Conservation (phyloP, 2,797 vertebrate species). For the Triplophysa bombifrons region DNA sequence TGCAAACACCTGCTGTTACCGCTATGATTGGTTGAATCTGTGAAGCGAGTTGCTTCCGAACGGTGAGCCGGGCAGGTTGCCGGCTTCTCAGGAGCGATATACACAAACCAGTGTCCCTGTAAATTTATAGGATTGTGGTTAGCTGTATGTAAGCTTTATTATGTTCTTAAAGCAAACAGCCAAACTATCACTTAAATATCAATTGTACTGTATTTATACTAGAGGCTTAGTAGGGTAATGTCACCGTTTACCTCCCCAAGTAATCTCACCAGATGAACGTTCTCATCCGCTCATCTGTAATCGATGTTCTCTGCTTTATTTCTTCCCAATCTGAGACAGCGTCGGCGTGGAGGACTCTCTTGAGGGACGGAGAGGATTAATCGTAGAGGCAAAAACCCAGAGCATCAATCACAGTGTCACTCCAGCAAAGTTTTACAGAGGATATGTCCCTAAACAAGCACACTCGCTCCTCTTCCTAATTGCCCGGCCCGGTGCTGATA, state of each 20-base stretch:
- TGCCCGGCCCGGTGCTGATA: slow-evolving; percentile 68
- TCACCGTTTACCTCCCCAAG: slow-evolving; percentile 2
- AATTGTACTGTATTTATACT: background rate
- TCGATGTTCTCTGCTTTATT: slow-evolving; percentile 33
- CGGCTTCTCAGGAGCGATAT: slow-evolving; percentile 51
- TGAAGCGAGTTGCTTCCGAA: slow-evolving; percentile 61
- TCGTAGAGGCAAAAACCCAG: slow-evolving; percentile 61
- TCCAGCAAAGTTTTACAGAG: slow-evolving; percentile 66
- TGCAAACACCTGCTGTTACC: slow-evolving; percentile 78
- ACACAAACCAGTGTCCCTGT: slow-evolving; percentile 46
- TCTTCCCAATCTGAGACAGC: slow-evolving; percentile 14
- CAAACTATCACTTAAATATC: background rate
- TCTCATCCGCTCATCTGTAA: slow-evolving; percentile 27
- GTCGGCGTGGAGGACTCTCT: slow-evolving; percentile 31
- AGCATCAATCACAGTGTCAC: slow-evolving; percentile 67
- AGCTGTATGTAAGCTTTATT: background rate
- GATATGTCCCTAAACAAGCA: slow-evolving; percentile 69
- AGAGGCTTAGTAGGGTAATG: background rate
- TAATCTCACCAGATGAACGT: slow-evolving; percentile 10
- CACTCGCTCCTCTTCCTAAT: slow-evolving; percentile 69
- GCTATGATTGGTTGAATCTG: slow-evolving; percentile 77
- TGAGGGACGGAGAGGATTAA: slow-evolving; percentile 47
- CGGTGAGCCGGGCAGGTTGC: slow-evolving; percentile 58
- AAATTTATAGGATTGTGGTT: slow-evolving; percentile 38
- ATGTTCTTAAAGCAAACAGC: background rate